A percentile compares a stretch with the other conserved stretches of the same genome.
Conservation (phyloP, 2,113 vertebrate genomes). For the Tympanuchus pallidicinctus region DNA sequence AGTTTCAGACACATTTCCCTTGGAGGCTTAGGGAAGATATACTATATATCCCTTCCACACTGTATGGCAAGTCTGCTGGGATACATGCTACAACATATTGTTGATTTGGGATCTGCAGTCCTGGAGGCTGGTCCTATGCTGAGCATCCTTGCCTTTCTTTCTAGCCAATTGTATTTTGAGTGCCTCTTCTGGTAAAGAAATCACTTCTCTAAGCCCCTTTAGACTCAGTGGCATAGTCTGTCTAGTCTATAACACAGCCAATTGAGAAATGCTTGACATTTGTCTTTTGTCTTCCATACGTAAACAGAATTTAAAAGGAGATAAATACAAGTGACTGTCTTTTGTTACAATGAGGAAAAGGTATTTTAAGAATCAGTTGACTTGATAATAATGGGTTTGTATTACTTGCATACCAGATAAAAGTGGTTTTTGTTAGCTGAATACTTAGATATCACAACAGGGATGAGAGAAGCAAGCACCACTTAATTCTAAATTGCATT, state of each 20-base stretch:
- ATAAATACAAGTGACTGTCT: rapidly evolving
- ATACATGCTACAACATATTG: no score
- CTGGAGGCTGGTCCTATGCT: background rate
- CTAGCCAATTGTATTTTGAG: background rate
- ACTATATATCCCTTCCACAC: rapidly evolving
- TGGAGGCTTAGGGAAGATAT: background rate
- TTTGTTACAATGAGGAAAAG: background rate
- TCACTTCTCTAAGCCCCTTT: rapidly evolving
- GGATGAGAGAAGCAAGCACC: background rate
- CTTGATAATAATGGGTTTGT: background rate
- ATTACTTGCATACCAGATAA: background rate
- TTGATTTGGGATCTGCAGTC: background rate
- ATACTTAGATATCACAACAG: background rate
- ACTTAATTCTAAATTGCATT: background rate
- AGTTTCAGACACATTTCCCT: background rate
- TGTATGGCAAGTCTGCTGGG: background rate
- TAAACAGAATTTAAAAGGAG: background rate
- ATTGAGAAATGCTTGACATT: background rate
- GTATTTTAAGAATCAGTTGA: background rate
- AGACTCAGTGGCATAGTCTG: background rate
- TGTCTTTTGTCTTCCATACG: background rate
- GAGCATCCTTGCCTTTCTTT: background rate
- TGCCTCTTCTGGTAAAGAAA: background rate
- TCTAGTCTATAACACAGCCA: background rate
- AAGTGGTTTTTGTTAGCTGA: background rate